phyloP scores from a whole-genome alignment of 2,888 invertebrate genomes.

The Pristionchus japonicus region DNA sequence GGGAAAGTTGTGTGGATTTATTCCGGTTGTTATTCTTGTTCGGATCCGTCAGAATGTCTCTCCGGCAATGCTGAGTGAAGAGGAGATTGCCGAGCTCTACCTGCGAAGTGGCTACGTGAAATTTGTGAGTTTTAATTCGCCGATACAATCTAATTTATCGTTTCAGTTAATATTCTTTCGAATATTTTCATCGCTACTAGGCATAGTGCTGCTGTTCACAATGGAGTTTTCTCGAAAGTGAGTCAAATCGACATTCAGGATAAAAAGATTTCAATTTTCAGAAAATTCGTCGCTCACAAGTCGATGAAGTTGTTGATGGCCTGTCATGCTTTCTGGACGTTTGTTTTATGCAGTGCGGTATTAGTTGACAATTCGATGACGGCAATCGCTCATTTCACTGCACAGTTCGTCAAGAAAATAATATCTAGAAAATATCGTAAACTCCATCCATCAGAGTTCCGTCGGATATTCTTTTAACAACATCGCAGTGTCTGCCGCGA shows the following conservation, averaged over 20 bases:
- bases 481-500: neutral
- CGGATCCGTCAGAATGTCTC: neutral
- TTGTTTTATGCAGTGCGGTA: neutral
- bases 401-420: neutral
- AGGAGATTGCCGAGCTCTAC: neutral
- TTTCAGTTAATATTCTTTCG: neutral
- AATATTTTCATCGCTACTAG: neutral
- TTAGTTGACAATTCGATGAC: neutral
- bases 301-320: neutral
- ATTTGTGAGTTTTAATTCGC: neutral
- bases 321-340: slow-evolving; percentile 13
- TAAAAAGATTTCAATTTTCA: neutral
- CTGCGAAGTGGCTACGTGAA: neutral
- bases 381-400: neutral
- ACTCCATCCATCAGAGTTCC: neutral
- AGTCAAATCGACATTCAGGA: neutral
- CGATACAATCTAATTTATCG: neutral
- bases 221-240: neutral
- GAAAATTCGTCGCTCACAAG: neutral
- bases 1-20: neutral
- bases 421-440: neutral
- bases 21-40: neutral
- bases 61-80: neutral
- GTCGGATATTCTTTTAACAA: neutral
- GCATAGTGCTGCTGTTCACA: neutral